These are phyloP conservation scores for Poeciliopsis turneri DNA, from an alignment of 2,797 vertebrate genomes.

Conservation along the genomic window DNA sequence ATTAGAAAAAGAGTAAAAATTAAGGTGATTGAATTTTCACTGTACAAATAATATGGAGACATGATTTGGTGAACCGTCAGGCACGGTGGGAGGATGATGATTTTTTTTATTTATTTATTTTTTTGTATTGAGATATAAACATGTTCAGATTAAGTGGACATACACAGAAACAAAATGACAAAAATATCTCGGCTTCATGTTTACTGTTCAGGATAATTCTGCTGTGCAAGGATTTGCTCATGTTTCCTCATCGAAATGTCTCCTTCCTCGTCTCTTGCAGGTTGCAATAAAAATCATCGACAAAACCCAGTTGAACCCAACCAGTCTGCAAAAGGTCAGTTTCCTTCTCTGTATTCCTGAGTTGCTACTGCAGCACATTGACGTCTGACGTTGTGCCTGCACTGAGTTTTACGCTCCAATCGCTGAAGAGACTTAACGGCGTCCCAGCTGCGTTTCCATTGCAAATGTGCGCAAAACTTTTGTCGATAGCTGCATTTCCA, in stretches of 20 bases:
- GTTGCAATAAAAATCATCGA: slow-evolving; percentile 97
- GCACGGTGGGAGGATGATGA: background rate
- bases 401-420: background rate
- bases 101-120: background rate
- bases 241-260: slow-evolving; percentile 21
- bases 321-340: slow-evolving; percentile 94
- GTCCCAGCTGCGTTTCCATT: too few relatives aligned
- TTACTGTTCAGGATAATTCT: background rate
- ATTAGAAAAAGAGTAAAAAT: background rate
- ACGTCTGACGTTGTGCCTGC: background rate
- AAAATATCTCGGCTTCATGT: background rate
- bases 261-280: slow-evolving; percentile 71
- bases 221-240: background rate
- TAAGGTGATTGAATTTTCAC: background rate
- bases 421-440: background rate
- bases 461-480: too few relatives aligned
- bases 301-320: slow-evolving; percentile 95
- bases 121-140: too few relatives aligned
- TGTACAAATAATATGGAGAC: background rate
- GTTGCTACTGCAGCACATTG: background rate
- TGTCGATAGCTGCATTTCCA: too few relatives aligned
- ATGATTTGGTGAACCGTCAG: background rate
- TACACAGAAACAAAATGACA: too few relatives aligned
- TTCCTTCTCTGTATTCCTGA: slow-evolving; percentile 1
- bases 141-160: too few relatives aligned